A percentile compares a stretch with the other conserved stretches of the same genome.
phyloP scores from a whole-genome alignment of 2,113 vertebrate genomes.

The Sarotherodon lohbergeri region DNA sequence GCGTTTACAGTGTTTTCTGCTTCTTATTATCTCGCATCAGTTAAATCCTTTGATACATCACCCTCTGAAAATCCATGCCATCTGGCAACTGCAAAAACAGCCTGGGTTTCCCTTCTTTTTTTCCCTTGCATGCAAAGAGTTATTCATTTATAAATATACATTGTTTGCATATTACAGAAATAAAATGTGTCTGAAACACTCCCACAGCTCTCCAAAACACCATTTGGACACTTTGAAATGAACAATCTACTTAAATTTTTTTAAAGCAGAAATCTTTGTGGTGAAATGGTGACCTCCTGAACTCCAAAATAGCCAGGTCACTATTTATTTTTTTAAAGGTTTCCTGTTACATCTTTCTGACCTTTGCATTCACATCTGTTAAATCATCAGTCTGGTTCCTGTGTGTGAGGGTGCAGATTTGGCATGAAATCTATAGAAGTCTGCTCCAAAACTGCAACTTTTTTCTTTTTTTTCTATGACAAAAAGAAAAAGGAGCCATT shows the following conservation, averaged over 20 bases:
- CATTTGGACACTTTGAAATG: background rate
- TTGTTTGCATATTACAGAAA: background rate
- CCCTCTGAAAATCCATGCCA: background rate
- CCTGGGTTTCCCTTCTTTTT: background rate
- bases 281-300: background rate
- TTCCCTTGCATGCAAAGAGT: background rate
- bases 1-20: background rate
- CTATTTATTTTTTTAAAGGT: rapidly evolving
- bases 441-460: background rate
- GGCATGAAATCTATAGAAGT: background rate
- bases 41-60: background rate
- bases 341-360: background rate
- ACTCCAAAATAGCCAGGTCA: background rate
- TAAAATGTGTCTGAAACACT: background rate
- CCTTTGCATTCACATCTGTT: background rate
- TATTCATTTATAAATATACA: background rate
- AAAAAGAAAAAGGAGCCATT: background rate
- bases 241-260: background rate
- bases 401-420: background rate
- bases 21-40: background rate
- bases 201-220: background rate
- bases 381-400: background rate
- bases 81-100: background rate
- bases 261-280: background rate
- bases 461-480: background rate